Base-by-base conservation (phyloP, 2,888 invertebrate species). In the Kuschelorhynchus macadamiae region DNA sequence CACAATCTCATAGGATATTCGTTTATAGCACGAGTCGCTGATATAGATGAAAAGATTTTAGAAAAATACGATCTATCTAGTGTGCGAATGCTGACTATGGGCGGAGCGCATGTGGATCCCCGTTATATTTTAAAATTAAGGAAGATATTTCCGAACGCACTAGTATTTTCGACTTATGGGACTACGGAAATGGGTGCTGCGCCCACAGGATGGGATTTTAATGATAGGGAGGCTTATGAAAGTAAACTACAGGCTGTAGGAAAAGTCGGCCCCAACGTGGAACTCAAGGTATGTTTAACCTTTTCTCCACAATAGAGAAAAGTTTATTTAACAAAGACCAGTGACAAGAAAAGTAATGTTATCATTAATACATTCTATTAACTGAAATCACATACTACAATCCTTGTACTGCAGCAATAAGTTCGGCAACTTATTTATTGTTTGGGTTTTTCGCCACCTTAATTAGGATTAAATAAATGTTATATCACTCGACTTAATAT, bases 131-230 rank as follows among this genome's bases (percentile, higher is more conserved):
- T 68, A 39, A 66, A 71, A 49, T n/a, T 75, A 5, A 32, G 73
- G 50, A 53, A 63, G 44, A 30, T 80, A 12, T 69, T 80, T 2
- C 82, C 83, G 16, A 67, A 75, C 4, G 79, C 82, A 0, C 77
- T 80, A 21, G 78, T 83, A 0, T 7, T 72, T 0, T 79, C 81
- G 53, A 69, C 68, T 1, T 85, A 79, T 46, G 85, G 14, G 8
- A 84, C 1, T 81, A 85, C 81, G 83, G 82, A 30, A 85, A 85
- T 72, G 32, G 81, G 60, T 76, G 79, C 1, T 1, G 82, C 0
- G 79, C 73, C 57, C 5, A 65, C 70, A 4, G 17, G 60, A 20
- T 76, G 72, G 46, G 12, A 63, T n/a, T n/a, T 30, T 7, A 36
- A 56, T 17, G 52, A 65, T 50, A 25, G 33, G 20, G 32, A 60